phyloP scores from a whole-genome alignment of 2,888 invertebrate genomes.

The Hypolimnas misippus region DNA sequence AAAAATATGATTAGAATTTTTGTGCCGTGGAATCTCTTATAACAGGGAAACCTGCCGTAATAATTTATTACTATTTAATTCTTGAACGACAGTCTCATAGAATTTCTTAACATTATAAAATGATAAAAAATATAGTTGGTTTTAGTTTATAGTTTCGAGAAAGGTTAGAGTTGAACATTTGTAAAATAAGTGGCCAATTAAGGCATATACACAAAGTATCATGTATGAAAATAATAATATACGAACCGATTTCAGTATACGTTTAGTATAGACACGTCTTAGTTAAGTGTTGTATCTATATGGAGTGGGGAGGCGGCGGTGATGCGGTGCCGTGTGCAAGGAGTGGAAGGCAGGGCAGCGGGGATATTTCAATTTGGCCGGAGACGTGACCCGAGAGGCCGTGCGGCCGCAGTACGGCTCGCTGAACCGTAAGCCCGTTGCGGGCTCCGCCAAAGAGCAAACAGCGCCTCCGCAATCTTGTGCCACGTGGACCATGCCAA shows the following conservation, averaged over 20 bases:
- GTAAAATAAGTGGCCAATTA: background rate
- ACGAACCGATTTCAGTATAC: background rate
- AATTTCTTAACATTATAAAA: background rate
- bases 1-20: background rate
- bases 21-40: too few relatives aligned
- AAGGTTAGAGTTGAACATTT: background rate
- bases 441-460: constrained; percentile 82
- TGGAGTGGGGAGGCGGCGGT: constrained; percentile 46
- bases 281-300: constrained; percentile 47
- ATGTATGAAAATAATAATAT: background rate
- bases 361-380: constrained; percentile 83
- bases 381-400: constrained; percentile 81
- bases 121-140: background rate
- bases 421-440: constrained; percentile 81
- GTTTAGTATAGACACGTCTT: constrained; percentile 9
- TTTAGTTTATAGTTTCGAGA: background rate
- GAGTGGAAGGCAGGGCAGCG: constrained; percentile 61
- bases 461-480: constrained; percentile 82
- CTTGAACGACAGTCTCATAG: background rate
- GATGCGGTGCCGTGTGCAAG: constrained; percentile 52
- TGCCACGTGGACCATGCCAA: constrained; percentile 79
- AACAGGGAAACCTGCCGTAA: too few relatives aligned
- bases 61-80: background rate
- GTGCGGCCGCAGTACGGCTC: constrained; percentile 75
- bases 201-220: background rate